Percentiles rank a stretch among this genome's conserved stretches.
Conservation (phyloP, 2,113 vertebrate genomes). For the Raja brachyura region DNA sequence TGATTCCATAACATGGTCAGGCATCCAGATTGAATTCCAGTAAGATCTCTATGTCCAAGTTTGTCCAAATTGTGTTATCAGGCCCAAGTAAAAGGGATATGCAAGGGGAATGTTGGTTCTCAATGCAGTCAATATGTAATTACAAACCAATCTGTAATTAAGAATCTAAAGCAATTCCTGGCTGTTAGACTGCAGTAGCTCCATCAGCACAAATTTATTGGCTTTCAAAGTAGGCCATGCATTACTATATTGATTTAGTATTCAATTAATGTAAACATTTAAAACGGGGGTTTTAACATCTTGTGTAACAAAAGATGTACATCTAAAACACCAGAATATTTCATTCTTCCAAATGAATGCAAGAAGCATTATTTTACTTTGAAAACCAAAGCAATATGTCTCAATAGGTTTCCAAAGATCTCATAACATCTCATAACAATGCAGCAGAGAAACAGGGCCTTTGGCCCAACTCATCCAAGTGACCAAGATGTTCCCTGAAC, state of each 20-base stretch:
- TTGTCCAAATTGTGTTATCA: background rate
- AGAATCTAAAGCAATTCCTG: background rate
- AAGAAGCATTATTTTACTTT: background rate
- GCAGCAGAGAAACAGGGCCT: too few species aligned
- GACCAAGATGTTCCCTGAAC: too few species aligned
- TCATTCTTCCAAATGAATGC: background rate
- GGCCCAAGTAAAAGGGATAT: background rate
- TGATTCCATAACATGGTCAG: background rate
- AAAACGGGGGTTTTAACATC: background rate
- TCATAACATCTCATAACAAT: background rate
- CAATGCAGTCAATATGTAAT: background rate
- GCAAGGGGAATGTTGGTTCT: background rate
- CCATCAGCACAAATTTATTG: background rate
- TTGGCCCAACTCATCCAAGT: too few species aligned
- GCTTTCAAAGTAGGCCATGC: background rate
- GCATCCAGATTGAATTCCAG: background rate
- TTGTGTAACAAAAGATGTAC: background rate
- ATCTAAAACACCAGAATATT: background rate
- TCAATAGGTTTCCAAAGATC: background rate
- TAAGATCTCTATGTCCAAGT: background rate
- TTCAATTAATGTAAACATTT: background rate
- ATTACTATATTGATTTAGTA: conserved; percentile 21
- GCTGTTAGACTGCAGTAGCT: background rate
- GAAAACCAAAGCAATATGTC: background rate
- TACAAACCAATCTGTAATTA: conserved; percentile 11